These are phyloP conservation scores for Rhodeus uyekii DNA, from an alignment of 2,797 vertebrate genomes.

Conservation along the genomic window DNA sequence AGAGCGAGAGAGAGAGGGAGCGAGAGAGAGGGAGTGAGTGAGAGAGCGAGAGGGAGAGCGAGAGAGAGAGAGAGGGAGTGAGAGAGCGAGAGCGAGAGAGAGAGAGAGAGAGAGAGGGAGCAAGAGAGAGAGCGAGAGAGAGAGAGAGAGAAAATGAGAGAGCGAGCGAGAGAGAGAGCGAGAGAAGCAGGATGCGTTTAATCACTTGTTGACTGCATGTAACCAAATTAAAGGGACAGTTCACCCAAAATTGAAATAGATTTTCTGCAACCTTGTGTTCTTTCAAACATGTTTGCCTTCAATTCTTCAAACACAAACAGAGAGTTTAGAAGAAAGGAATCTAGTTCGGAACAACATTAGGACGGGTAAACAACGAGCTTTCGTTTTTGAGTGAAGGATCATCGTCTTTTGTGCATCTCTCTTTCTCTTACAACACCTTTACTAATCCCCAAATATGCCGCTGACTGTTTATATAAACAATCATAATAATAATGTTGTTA, in stretches of 20 bases:
- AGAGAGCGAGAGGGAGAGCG: constrained; percentile 70
- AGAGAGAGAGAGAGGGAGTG: too few relatives aligned
- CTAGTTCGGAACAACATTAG: not conserved
- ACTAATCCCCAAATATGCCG: constrained; percentile 38
- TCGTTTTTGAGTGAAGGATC: not conserved
- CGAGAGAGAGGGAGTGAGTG: too few relatives aligned
- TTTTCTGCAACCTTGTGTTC: not conserved
- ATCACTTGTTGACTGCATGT: too few relatives aligned
- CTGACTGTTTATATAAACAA: constrained; percentile 29
- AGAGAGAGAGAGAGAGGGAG: too few relatives aligned
- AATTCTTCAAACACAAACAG: not conserved
- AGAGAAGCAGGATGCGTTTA: constrained; percentile 65
- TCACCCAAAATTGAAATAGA: not conserved
- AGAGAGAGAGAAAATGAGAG: too few relatives aligned
- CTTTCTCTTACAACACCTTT: not conserved
- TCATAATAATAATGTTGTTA: constrained; percentile 56
- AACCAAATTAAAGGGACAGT: not conserved
- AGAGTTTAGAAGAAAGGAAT: not conserved
- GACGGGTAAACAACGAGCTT: not conserved
- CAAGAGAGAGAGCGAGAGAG: constrained; percentile 65
- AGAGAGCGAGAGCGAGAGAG: constrained; percentile 67
- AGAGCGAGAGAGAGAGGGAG: constrained; percentile 69
- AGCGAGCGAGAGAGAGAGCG: too few relatives aligned
- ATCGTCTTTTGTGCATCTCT: not conserved
- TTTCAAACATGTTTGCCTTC: not conserved